Evolutionary conservation across 1,140 invertebrate genomes (phyloP), one percentile per base, ranked within the genome.

Genomic region (Metopolophium dirhodum): DNA sequence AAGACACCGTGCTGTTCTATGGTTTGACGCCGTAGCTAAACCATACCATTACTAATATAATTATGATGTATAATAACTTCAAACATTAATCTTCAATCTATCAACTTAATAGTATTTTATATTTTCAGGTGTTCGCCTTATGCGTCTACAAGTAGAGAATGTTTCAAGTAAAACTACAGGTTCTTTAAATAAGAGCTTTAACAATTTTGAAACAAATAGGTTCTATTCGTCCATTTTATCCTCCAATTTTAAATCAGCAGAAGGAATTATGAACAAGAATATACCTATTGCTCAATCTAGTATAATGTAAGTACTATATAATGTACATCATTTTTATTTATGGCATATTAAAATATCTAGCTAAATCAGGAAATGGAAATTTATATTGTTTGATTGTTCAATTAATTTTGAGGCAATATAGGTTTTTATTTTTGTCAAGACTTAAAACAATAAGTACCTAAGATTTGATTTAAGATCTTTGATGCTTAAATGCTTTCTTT

Each of bases 191-290:
- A 85, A 86, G 82, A 86, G 11, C 37, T 41, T 57, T 37, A 7
- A 18, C 7, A 51, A 37, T 45, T 51, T 85, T 54, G 49, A 85
- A 41, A 23, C n/a, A 7, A 85, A 14, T 57, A 57, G 37, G 26
- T 93, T 30, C 26, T 93, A 93, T 57, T 93, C 91, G 30, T 51
- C 90, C 20, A 37, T 92, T 85, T 37, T 93, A 35, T 93, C 77
- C 22, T 93, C 82, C 20, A 93, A 26, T 51, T 54, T 23, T 35
- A 93, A 93, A 41, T 85, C 35, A 22, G 6, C 82, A 18, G 82
- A 45, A 85, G 30, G 35, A 9, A 45, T 49, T 86, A 45, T 93
- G 35, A 57, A 86, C 18, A 49, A 30, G 23, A 57, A 93, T 93
- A 85, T 14, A 35, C 85, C 49, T 41, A 57, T 93, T 86, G 22